Evolutionary conservation across 2,797 vertebrate genomes (phyloP), one percentile per base, ranked within the genome.

Genomic region (Brachyalestes nurse): DNA sequence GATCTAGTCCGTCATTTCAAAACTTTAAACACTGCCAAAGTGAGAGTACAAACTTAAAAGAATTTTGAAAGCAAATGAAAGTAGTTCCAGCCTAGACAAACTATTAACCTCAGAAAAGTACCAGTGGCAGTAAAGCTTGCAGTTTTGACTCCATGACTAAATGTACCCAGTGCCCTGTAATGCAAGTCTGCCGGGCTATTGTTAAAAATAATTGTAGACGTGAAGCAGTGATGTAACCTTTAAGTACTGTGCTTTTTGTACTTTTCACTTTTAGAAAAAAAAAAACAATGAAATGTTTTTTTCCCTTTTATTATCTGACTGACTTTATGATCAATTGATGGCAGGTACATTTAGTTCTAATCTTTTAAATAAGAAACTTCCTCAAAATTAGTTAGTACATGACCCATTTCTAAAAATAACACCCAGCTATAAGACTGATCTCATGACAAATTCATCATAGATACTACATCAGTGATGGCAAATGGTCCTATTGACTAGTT

Each of bases 31-130:
- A 40, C 67, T 69, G 72, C 40, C 65, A 38, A 77, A 66, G 69
- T 66, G 47, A 78, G 67, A 77, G 61, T 23, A 53, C 49, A 17
- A 12, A n/a, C 69, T 45, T 67, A 72, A 77, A 57, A 66, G 6
- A 1, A 82, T 72, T 72, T 82, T 23, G 73, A 73, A 49, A 66
- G 40, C 53, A 67, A 82, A 82, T 78, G 51, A 82, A 74, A 19
- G 17, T 72, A 40, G 7, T 28, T 58, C 42, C 78, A 60, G 42
- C 67, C 53, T 47, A 47, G 34, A 65, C 23, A 58, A 75, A 42
- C 13, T 23, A 66, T 65, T 25, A 76, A 45, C 5, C 57, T 60
- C 14, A 62, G n/a, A 13, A 17, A n/a, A 69, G 13, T 45, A 69
- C 42, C 1, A 21, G 42, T 19, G 10, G 3, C 19, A 21, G 38